A percentile compares a stretch with the other conserved stretches of the same genome.
phyloP scores from a whole-genome alignment of 2,888 invertebrate genomes.

The Dynastes tityus region DNA sequence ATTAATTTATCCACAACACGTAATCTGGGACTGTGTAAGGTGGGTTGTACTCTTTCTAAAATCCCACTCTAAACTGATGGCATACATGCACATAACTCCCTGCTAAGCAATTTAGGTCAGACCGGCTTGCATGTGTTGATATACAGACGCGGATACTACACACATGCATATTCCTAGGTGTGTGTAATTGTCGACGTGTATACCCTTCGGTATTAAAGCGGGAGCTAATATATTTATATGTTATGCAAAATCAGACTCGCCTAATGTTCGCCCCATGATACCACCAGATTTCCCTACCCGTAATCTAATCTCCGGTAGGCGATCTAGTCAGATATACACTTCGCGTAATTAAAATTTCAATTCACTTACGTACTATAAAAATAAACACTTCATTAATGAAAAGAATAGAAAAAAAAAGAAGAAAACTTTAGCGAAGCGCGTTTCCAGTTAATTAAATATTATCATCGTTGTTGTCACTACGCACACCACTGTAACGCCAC shows the following conservation, averaged over 20 bases:
- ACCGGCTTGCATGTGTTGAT: neutral
- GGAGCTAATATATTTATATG: slow-evolving; percentile 30
- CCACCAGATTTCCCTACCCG: slow-evolving; percentile 26
- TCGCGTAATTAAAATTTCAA: slow-evolving; percentile 44
- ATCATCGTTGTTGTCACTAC: slow-evolving; percentile 20
- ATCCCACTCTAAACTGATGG: too few species aligned
- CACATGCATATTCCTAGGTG: neutral
- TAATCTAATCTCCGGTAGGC: slow-evolving; percentile 31
- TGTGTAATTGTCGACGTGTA: slow-evolving; percentile 18
- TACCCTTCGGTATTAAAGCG: slow-evolving; percentile 5
- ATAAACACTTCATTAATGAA: slow-evolving; percentile 44
- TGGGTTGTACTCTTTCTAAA: too few species aligned
- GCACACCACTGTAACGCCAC: neutral
- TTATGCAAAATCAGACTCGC: slow-evolving; percentile 46
- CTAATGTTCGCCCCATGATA: slow-evolving; percentile 18
- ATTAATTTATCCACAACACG: too few species aligned
- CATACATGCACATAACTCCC: too few species aligned
- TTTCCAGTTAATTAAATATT: slow-evolving; percentile 46
- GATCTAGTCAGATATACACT: slow-evolving; percentile 39
- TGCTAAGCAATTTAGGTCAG: slow-evolving; percentile 2
- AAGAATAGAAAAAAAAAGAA: slow-evolving; percentile 6
- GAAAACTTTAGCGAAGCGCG: slow-evolving; percentile 1
- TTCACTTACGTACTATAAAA: slow-evolving; percentile 38
- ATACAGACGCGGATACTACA: neutral
- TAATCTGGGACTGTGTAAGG: too few species aligned